phyloP scores from a whole-genome alignment of 1,140 invertebrate species.

The Argopecten irradians region DNA sequence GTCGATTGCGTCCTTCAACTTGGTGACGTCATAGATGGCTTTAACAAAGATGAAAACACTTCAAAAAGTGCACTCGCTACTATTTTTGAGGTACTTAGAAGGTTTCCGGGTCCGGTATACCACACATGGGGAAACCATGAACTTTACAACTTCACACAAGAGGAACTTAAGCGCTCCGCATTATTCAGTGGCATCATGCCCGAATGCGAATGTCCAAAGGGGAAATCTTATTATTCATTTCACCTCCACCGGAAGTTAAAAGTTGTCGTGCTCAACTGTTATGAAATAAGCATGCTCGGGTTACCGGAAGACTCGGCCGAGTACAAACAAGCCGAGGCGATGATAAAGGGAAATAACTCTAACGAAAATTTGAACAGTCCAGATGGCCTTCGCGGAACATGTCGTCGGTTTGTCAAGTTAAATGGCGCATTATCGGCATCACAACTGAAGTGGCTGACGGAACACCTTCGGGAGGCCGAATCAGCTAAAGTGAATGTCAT shows the following conservation, averaged over 20 bases:
- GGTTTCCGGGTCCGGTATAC: constrained; percentile 65
- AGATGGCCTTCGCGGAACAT: constrained; percentile 64
- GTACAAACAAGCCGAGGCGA: constrained; percentile 51
- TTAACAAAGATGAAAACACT: constrained; percentile 55
- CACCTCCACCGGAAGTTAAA: constrained; percentile 61
- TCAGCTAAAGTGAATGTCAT: constrained; percentile 63
- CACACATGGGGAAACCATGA: constrained; percentile 77
- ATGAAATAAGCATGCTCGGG: constrained; percentile 73
- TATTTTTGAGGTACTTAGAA: constrained; percentile 43
- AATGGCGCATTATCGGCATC: constrained; percentile 73
- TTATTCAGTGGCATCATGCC: constrained; percentile 47
- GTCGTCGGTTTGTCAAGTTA: constrained; percentile 69
- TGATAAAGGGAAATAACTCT: constrained; percentile 61
- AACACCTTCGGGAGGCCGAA: constrained; percentile 64
- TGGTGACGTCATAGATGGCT: constrained; percentile 76
- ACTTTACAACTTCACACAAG: constrained; percentile 75
- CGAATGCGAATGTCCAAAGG: constrained; percentile 30
- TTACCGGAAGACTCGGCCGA: constrained; percentile 50
- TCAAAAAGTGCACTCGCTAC: constrained; percentile 43
- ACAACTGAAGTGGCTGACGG: constrained; percentile 73
- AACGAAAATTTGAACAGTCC: constrained; percentile 67
- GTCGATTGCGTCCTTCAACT: constrained; percentile 74
- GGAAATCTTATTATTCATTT: constrained; percentile 69
- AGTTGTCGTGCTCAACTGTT: constrained; percentile 74
- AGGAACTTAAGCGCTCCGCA: constrained; percentile 55